Conservation (phyloP, 2,888 invertebrate genomes). For the Ctena decussata region DNA sequence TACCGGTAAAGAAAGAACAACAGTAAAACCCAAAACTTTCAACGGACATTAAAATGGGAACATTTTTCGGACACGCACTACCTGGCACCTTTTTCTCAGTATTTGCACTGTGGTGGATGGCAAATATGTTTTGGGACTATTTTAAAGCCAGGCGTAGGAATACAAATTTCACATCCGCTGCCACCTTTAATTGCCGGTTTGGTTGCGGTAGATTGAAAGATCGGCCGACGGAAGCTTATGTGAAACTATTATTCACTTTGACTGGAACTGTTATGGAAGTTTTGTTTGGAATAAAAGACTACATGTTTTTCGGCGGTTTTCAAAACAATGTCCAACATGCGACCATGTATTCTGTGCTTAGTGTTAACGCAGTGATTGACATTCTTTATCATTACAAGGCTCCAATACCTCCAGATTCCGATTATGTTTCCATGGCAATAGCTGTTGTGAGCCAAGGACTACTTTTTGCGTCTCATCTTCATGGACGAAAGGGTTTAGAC, state of each 20-base stretch:
- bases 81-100: constrained; percentile 87
- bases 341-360: constrained; percentile 88
- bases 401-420: constrained; percentile 86
- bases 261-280: constrained; percentile 71
- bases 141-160: constrained; percentile 71
- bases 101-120: constrained; percentile 83
- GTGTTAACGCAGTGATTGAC: constrained; percentile 87
- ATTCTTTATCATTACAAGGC: constrained; percentile 84
- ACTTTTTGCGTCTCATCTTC: constrained; percentile 88
- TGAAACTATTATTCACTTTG: constrained; percentile 67
- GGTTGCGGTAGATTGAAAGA: constrained; percentile 71
- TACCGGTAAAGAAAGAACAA: no score
- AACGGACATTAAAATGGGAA: no score
- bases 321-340: constrained; percentile 88
- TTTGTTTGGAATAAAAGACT: background rate
- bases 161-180: constrained; percentile 70
- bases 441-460: constrained; percentile 87
- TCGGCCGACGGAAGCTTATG: constrained; percentile 71
- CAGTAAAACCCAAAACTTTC: no score
- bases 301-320: no score
- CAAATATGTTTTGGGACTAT: constrained; percentile 79
- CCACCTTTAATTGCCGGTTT: constrained; percentile 74
- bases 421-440: constrained; percentile 86
- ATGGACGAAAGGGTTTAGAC: constrained; percentile 86
- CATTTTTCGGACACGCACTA: constrained; percentile 87